Base-by-base conservation (phyloP, 2,797 vertebrate species). In the Gymnothorax javanicus region DNA sequence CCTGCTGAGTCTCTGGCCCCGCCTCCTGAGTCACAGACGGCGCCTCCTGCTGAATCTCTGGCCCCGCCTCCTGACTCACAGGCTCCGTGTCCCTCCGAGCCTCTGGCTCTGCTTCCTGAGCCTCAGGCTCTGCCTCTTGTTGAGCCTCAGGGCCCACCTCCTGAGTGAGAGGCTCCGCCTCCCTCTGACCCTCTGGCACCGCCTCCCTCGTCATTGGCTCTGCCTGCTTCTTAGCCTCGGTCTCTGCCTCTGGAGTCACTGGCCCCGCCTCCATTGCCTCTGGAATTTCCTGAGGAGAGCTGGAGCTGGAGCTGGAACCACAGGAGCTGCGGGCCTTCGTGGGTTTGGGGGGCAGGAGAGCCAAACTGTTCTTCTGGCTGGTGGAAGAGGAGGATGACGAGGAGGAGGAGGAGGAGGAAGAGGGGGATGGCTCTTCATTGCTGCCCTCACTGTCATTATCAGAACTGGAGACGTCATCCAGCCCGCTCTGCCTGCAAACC, bases 401-500 rank as follows among this genome's bases (percentile, higher is more conserved):
- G 58, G 58, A 62, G 13, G 59, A 60, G 59, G 59, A n/a, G 57
- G 94, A 91, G 17, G 91, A 59, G 12, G 90, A 20, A 4, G 88
- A 87, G 27, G 86, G 92, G 81, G 89, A 89, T 3, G 84, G 89
- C 15, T 89, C 88, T 4, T 89, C 91, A 56, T 95, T 93, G 9
- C 84, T 90, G 4, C 91, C 94, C 56, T 92, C 85, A 0, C 93
- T 94, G 0, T 94, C 96, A 0, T 93, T 95, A 4, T 96, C 94
- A 0, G 96, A 96, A 56, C 93, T 96, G 83, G 90, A 92, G 15
- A 88, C 54, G 3, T 95, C 92, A 0, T 96, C 95, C 73, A 96
- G 62, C 7, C 89, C 95, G 84, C 94, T 95, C 86, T 95, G 89
- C 96, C 96, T 97, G 89, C 6, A 73, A 67, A 25, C 5, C 5